Percentiles rank a stretch among this genome's conserved stretches.
These are phyloP conservation scores for Boloria selene DNA, from an alignment of 2,888 invertebrate species.

Conservation along the genomic window DNA sequence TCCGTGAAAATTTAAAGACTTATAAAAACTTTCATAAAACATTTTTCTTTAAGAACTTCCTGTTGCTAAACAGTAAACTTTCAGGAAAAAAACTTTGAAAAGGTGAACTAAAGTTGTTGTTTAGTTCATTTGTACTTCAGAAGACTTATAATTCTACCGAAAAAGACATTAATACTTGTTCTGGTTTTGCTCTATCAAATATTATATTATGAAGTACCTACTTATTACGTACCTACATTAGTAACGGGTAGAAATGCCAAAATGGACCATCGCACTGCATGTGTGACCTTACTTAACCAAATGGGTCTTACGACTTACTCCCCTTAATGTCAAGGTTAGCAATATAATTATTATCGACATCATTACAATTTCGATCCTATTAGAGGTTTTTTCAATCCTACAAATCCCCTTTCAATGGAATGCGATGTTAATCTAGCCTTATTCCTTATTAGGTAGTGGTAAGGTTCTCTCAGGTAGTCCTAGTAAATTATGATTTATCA, in stretches of 20 bases:
- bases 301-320: slow-evolving; percentile 38
- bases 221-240: background rate
- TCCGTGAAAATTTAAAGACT: too few species aligned
- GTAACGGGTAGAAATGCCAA: slow-evolving; percentile 44
- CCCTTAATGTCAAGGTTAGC: slow-evolving; percentile 55
- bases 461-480: too few species aligned
- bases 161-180: background rate
- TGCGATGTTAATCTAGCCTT: background rate
- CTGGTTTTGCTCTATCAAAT: slow-evolving; percentile 2
- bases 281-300: slow-evolving; percentile 44
- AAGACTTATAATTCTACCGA: background rate
- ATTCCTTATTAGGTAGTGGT: too few species aligned
- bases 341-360: slow-evolving; percentile 17
- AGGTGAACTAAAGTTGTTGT: too few species aligned
- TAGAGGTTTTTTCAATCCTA: too few species aligned
- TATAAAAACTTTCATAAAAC: too few species aligned
- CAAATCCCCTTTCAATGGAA: background rate
- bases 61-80: too few species aligned
- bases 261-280: slow-evolving; percentile 53
- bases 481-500: too few species aligned
- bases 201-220: background rate
- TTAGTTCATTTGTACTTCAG: too few species aligned
- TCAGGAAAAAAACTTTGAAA: too few species aligned
- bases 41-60: too few species aligned
- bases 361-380: background rate